Evolutionary conservation across 2,797 vertebrate genomes (phyloP).

Genomic region (Liparis tanakae): DNA sequence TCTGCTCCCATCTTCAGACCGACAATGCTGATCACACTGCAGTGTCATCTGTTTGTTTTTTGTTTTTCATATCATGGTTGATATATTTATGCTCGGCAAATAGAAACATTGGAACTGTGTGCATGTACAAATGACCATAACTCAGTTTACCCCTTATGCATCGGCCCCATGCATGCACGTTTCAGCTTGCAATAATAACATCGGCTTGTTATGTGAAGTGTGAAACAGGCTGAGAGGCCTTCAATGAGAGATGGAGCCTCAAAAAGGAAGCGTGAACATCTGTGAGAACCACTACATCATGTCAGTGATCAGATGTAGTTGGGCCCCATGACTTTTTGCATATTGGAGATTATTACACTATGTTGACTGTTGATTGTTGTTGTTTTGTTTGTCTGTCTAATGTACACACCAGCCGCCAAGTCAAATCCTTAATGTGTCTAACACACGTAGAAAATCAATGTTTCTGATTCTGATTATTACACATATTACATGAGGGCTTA

Average conservation of each 20-base stretch:
- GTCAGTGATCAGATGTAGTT: slow-evolving; percentile 33
- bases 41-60: slow-evolving; percentile 9
- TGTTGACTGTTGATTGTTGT: not conserved
- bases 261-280: slow-evolving; percentile 7
- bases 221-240: slow-evolving; percentile 26
- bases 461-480: too few species aligned
- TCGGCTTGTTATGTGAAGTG: slow-evolving; percentile 19
- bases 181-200: slow-evolving; percentile 32
- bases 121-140: not conserved
- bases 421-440: too few species aligned
- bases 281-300: slow-evolving; percentile 16
- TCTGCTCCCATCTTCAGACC: slow-evolving; percentile 1
- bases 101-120: not conserved
- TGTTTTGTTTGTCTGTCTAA: too few species aligned
- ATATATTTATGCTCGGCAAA: not conserved
- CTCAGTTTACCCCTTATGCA: not conserved
- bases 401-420: too few species aligned
- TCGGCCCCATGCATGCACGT: slow-evolving; percentile 11
- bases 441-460: too few species aligned
- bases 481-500: not conserved
- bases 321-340: slow-evolving; percentile 19
- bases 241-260: slow-evolving; percentile 33
- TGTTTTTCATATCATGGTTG: slow-evolving; percentile 27
- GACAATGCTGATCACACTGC: not conserved
- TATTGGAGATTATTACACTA: slow-evolving; percentile 7